Conservation (phyloP, 2,888 invertebrate species). For the Cremastinae sp. region DNA sequence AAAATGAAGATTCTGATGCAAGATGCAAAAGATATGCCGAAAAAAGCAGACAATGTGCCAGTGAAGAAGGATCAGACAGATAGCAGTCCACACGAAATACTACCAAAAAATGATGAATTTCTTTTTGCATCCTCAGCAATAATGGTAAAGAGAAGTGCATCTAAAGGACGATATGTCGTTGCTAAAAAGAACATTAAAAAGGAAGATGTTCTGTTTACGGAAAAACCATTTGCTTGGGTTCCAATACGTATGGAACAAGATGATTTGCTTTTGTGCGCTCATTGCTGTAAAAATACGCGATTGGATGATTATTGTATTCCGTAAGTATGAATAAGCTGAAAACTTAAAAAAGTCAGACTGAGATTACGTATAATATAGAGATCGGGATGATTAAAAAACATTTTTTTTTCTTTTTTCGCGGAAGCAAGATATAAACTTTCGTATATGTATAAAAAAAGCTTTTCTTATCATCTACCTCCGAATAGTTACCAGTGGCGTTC, state of each 20-base stretch:
- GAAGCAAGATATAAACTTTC: no score
- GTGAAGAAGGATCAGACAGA: not conserved
- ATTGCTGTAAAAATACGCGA: slow-evolving; percentile 86
- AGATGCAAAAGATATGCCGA: slow-evolving; percentile 11
- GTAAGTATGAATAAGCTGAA: slow-evolving; percentile 81
- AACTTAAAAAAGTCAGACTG: not conserved
- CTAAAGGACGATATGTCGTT: slow-evolving; percentile 86
- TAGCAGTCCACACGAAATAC: slow-evolving; percentile 79
- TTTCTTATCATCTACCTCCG: no score
- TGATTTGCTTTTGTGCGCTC: slow-evolving; percentile 85
- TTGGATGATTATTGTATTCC: slow-evolving; percentile 84
- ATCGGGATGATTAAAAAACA: not conserved
- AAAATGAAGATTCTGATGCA: slow-evolving; percentile 35
- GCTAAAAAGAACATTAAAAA: slow-evolving; percentile 83
- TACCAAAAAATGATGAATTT: slow-evolving; percentile 82
- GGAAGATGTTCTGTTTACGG: slow-evolving; percentile 89
- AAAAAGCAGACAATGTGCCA: not conserved
- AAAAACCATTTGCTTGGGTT: slow-evolving; percentile 91
- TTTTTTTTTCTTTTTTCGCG: no score
- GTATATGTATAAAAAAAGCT: no score
- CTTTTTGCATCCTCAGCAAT: slow-evolving; percentile 82
- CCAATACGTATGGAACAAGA: slow-evolving; percentile 82
- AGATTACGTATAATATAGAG: not conserved
- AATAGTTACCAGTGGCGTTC: no score
- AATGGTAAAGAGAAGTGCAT: slow-evolving; percentile 82